Percentiles rank a stretch among this genome's conserved stretches.
Conservation (phyloP, 2,888 invertebrate genomes). For the Acanthacorydalis orientalis region DNA sequence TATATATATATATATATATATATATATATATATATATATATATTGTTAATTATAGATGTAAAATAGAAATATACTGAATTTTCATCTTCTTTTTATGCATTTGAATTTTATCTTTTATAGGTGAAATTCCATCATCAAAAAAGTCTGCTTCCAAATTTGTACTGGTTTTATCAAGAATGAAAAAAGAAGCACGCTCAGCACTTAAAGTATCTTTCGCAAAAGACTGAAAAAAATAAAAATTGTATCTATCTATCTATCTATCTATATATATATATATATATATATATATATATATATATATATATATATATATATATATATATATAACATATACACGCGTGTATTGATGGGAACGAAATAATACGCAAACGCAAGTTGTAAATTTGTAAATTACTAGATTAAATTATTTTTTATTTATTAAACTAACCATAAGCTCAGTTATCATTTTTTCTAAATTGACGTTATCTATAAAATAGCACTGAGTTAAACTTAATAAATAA, state of each 20-base stretch:
- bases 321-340: too few species aligned
- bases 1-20: too few species aligned
- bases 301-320: too few species aligned
- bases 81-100: conserved; percentile 35
- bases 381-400: neutral
- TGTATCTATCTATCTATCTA: too few species aligned
- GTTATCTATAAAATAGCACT: conserved; percentile 35
- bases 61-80: conserved; percentile 24
- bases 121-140: conserved; percentile 36
- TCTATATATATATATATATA: too few species aligned
- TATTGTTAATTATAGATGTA: too few species aligned
- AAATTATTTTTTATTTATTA: neutral
- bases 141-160: conserved; percentile 33
- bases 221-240: conserved; percentile 22
- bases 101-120: conserved; percentile 22
- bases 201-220: conserved; percentile 37
- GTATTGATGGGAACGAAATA: neutral
- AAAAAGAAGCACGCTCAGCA: conserved; percentile 39
- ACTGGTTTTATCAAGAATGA: conserved; percentile 32
- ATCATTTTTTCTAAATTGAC: conserved; percentile 39
- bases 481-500: conserved; percentile 22
- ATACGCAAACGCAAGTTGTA: neutral
- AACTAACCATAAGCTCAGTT: conserved; percentile 37
- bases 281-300: too few species aligned
- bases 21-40: too few species aligned